These are phyloP conservation scores for Ceriagrion tenellum DNA, from an alignment of 2,888 invertebrate species.

Conservation along the genomic window DNA sequence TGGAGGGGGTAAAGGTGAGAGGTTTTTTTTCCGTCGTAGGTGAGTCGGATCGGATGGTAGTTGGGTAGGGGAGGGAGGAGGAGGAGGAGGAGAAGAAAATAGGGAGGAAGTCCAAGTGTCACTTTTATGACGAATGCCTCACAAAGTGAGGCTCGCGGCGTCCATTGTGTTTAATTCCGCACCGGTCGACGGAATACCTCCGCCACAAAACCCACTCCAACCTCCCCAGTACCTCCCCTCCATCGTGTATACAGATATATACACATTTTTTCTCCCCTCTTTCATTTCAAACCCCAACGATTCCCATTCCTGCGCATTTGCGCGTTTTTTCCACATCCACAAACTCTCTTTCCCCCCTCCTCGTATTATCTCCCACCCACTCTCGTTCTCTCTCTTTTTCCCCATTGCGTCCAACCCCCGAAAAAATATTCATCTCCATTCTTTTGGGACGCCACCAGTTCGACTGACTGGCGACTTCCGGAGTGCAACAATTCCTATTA, in stretches of 20 bases:
- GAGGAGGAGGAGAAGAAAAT: neutral
- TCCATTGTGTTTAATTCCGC: slow-evolving; percentile 49
- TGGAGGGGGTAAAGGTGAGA: too few relatives aligned
- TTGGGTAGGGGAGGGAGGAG: too few relatives aligned
- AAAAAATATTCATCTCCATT: neutral
- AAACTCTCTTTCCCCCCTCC: neutral
- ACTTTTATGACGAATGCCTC: slow-evolving; percentile 62
- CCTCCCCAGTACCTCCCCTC: neutral
- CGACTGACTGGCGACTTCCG: slow-evolving; percentile 44
- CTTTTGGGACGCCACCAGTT: slow-evolving; percentile 24
- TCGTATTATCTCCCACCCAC: neutral
- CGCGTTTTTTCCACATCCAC: neutral
- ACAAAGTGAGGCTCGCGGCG: slow-evolving; percentile 9
- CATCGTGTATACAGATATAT: neutral
- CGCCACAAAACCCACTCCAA: neutral
- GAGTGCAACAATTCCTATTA: slow-evolving; percentile 45
- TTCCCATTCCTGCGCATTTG: slow-evolving; percentile 16
- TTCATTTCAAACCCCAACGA: slow-evolving; percentile 32
- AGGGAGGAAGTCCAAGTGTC: slow-evolving; percentile 55
- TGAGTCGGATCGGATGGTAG: neutral
- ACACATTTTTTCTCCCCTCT: neutral
- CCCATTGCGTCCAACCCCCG: neutral
- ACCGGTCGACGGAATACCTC: neutral
- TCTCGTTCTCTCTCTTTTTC: neutral
- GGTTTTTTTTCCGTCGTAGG: neutral